Percentiles rank a stretch among this genome's conserved stretches.
phyloP scores from a whole-genome alignment of 2,797 vertebrate genomes.

The Diceros bicornis region DNA sequence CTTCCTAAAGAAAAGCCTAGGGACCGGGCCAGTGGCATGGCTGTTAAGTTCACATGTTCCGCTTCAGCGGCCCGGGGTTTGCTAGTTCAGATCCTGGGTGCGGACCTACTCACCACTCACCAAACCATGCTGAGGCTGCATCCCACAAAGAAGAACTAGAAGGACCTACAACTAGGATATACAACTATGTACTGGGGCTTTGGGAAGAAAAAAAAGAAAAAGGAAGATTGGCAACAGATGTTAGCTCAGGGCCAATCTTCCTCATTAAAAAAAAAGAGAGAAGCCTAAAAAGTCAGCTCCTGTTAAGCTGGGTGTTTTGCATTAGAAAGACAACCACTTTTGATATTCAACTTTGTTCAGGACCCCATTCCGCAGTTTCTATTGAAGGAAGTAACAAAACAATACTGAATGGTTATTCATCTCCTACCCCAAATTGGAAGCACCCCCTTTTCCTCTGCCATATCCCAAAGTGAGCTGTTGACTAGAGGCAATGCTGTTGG shows the following conservation, averaged over 20 bases:
- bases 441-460: background rate
- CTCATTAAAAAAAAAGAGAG: background rate
- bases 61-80: too few relatives aligned
- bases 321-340: constrained; percentile 55
- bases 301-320: constrained; percentile 13
- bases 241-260: too few relatives aligned
- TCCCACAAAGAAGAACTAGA: too few relatives aligned
- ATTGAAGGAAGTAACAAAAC: constrained; percentile 37
- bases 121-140: too few relatives aligned
- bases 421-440: background rate
- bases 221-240: too few relatives aligned
- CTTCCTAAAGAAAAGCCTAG: constrained; percentile 45
- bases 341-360: constrained; percentile 43
- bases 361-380: background rate
- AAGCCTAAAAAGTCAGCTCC: constrained; percentile 16
- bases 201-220: too few relatives aligned
- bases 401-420: constrained; percentile 35
- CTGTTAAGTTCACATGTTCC: too few relatives aligned
- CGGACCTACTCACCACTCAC: too few relatives aligned
- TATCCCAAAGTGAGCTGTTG: background rate
- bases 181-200: too few relatives aligned
- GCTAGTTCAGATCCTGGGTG: too few relatives aligned
- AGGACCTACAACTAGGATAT: too few relatives aligned
- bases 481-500: background rate
- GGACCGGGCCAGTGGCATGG: too few relatives aligned